Conservation (phyloP, 2,113 vertebrate species). For the Cranoglanis bouderius region DNA sequence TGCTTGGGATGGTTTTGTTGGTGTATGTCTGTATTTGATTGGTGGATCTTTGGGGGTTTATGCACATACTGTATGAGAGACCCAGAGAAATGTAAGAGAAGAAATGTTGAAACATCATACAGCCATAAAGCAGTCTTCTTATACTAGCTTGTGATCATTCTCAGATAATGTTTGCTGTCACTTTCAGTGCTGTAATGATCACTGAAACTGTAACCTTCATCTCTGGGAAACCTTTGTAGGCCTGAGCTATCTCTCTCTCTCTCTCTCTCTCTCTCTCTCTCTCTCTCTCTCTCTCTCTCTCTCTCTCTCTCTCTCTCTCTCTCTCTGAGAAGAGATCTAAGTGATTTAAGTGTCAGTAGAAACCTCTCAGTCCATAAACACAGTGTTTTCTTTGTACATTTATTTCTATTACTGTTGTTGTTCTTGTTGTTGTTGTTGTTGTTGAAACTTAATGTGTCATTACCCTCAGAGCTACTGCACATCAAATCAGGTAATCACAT, state of each 20-base stretch:
- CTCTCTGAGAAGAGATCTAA: neutral
- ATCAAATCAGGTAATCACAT: neutral
- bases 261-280: neutral
- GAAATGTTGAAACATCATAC: neutral
- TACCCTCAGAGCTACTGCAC: neutral
- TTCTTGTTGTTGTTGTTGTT: no score
- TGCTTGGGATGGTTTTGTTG: neutral
- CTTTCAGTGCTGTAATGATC: conserved; percentile 76
- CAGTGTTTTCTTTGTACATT: neutral
- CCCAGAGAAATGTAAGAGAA: neutral
- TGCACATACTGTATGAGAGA: neutral
- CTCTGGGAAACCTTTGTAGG: neutral
- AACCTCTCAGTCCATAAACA: neutral
- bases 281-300: neutral
- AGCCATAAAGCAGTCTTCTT: conserved; percentile 62
- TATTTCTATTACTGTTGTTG: neutral
- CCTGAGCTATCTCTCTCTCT: neutral
- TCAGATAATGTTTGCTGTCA: conserved; percentile 75
- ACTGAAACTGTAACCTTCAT: conserved; percentile 77
- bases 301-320: neutral
- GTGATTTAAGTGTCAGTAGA: neutral
- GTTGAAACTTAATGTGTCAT: neutral
- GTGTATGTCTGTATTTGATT: conserved; percentile 1
- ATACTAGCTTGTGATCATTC: conserved; percentile 72
- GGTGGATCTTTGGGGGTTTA: neutral